Evolutionary conservation across 2,888 invertebrate genomes (phyloP).

Genomic region (Tanytarsus gracilentus): DNA sequence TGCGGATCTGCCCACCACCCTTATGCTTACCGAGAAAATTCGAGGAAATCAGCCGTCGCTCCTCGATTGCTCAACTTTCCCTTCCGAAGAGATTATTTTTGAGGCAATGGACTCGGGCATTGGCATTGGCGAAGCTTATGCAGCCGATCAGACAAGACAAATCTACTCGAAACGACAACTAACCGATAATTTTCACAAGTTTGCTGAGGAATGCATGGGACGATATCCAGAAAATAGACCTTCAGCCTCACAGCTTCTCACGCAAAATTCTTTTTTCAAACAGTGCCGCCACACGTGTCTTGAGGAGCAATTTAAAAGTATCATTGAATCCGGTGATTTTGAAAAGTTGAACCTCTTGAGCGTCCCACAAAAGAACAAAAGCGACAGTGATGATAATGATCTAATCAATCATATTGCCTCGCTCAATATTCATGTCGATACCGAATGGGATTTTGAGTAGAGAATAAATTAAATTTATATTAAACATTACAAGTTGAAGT

Average conservation of each 20-base stretch:
- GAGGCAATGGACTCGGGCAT: conserved; percentile 45
- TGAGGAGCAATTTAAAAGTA: conserved; percentile 36
- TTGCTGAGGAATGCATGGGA: conserved; percentile 61
- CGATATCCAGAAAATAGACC: conserved; percentile 62
- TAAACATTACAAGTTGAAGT: too few relatives aligned
- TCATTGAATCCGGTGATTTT: conserved; percentile 19
- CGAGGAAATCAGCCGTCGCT: conserved; percentile 68
- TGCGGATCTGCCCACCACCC: conserved; percentile 71
- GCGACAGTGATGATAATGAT: conserved; percentile 32
- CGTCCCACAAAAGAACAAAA: not conserved
- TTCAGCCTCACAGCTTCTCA: conserved; percentile 56
- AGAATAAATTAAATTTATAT: too few relatives aligned
- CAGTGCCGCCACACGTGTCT: conserved; percentile 44
- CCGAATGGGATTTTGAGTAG: conserved; percentile 37
- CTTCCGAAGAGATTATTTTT: conserved; percentile 43
- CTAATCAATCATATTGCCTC: conserved; percentile 35
- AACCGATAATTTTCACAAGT: conserved; percentile 66
- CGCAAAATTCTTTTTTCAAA: conserved; percentile 64
- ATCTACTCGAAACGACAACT: conserved; percentile 55
- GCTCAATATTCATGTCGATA: conserved; percentile 34
- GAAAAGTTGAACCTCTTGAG: conserved; percentile 6
- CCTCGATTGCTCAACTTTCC: conserved; percentile 62
- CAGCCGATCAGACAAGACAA: conserved; percentile 42
- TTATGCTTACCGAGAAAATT: conserved; percentile 76
- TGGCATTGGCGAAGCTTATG: conserved; percentile 43